Percentiles rank a stretch among this genome's conserved stretches.
Conservation (phyloP, 2,888 invertebrate genomes). For the Hoplodrina blanda region DNA sequence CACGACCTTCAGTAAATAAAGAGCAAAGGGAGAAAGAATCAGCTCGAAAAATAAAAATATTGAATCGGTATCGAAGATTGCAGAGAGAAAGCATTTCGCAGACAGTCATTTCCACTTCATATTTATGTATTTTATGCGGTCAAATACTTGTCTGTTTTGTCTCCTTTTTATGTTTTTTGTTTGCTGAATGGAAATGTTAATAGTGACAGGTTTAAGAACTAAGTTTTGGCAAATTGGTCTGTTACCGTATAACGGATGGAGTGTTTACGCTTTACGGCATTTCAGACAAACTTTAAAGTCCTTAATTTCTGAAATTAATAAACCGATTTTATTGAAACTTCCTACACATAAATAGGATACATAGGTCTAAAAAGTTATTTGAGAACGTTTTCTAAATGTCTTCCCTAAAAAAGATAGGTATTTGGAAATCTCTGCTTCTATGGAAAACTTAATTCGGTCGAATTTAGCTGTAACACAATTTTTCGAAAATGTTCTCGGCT, state of each 20-base stretch:
- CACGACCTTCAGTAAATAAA: constrained; percentile 39
- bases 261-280: no score
- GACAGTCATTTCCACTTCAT: constrained; percentile 37
- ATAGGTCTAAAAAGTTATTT: no score
- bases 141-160: constrained; percentile 10
- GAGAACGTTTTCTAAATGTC: no score
- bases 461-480: no score
- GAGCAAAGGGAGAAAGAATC: constrained; percentile 19
- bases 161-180: not conserved
- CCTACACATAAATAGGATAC: no score
- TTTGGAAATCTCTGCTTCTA: no score
- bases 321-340: no score
- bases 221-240: not conserved
- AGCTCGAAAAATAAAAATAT: constrained; percentile 39
- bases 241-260: not conserved
- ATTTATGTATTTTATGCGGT: constrained; percentile 40
- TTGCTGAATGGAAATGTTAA: not conserved
- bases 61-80: constrained; percentile 38
- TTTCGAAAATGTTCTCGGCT: no score
- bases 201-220: not conserved
- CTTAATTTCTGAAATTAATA: no score
- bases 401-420: no score
- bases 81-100: constrained; percentile 30
- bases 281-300: no score
- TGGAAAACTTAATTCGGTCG: no score